Conservation (phyloP, 2,888 invertebrate genomes). For the Acleris literana region DNA sequence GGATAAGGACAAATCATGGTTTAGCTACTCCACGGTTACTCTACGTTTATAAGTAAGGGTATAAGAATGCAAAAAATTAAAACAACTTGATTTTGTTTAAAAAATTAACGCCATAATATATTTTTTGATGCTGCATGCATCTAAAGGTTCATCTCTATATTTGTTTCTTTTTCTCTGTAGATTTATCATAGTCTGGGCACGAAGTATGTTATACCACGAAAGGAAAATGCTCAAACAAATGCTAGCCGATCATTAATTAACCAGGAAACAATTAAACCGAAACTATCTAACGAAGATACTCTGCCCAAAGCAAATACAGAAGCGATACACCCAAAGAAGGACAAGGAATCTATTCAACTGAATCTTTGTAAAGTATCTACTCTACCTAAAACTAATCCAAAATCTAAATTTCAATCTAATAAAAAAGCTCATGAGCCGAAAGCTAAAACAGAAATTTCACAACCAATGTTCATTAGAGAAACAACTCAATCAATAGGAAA, state of each 20-base stretch:
- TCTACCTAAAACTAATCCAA: neutral
- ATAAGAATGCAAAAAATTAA: no score
- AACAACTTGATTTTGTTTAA: no score
- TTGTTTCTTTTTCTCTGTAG: neutral
- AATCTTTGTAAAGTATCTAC: neutral
- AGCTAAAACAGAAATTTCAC: no score
- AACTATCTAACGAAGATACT: neutral
- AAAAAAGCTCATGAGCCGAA: neutral
- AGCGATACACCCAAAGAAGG: neutral
- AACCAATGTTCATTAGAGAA: neutral
- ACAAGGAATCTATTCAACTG: neutral
- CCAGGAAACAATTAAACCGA: neutral
- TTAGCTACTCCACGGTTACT: no score
- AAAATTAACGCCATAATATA: no score
- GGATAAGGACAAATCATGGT: no score
- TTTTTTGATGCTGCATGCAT: no score
- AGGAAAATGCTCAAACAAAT: slow-evolving; percentile 5
- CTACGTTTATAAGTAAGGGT: no score
- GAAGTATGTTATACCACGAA: neutral
- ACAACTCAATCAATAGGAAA: neutral
- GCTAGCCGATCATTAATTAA: neutral
- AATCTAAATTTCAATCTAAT: neutral
- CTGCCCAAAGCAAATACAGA: neutral
- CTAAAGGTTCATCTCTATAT: neutral
- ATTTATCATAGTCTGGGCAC: neutral